phyloP scores from a whole-genome alignment of 2,888 invertebrate species.

The Lochmaea capreae region DNA sequence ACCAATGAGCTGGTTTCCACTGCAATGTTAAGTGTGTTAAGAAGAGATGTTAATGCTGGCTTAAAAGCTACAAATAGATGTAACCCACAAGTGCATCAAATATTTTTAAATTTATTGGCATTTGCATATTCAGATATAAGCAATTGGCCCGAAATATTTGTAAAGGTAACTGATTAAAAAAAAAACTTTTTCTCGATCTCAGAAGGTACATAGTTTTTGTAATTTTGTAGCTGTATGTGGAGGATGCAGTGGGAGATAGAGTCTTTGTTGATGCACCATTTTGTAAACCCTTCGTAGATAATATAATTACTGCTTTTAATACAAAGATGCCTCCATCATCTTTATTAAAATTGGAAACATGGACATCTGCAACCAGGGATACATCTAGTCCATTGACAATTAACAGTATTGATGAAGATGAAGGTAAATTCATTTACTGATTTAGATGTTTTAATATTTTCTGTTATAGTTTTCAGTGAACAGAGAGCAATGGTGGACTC shows the following conservation, averaged over 20 bases:
- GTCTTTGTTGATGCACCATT: constrained; percentile 94
- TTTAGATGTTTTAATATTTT: not conserved
- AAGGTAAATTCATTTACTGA: constrained; percentile 60
- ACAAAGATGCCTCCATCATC: constrained; percentile 82
- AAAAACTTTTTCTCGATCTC: constrained; percentile 20
- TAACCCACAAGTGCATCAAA: constrained; percentile 82
- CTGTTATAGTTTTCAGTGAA: constrained; percentile 61
- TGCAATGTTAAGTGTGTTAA: constrained; percentile 84
- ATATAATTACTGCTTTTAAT: constrained; percentile 86
- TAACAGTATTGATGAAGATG: constrained; percentile 71
- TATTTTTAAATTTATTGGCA: constrained; percentile 86
- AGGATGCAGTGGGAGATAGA: constrained; percentile 93
- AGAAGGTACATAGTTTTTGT: constrained; percentile 26
- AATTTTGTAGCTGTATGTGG: constrained; percentile 81
- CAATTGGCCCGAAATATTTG: constrained; percentile 92
- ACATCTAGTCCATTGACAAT: constrained; percentile 64
- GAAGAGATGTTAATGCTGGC: constrained; percentile 78
- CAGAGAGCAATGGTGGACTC: constrained; percentile 64
- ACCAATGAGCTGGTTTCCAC: constrained; percentile 80
- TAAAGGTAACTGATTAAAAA: constrained; percentile 73
- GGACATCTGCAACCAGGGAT: constrained; percentile 66
- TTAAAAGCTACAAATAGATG: constrained; percentile 78
- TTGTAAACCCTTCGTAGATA: constrained; percentile 91
- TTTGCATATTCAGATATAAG: constrained; percentile 84
- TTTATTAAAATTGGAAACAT: constrained; percentile 75